phyloP scores from a whole-genome alignment of 2,888 invertebrate genomes.

The Subacronicta megacephala region DNA sequence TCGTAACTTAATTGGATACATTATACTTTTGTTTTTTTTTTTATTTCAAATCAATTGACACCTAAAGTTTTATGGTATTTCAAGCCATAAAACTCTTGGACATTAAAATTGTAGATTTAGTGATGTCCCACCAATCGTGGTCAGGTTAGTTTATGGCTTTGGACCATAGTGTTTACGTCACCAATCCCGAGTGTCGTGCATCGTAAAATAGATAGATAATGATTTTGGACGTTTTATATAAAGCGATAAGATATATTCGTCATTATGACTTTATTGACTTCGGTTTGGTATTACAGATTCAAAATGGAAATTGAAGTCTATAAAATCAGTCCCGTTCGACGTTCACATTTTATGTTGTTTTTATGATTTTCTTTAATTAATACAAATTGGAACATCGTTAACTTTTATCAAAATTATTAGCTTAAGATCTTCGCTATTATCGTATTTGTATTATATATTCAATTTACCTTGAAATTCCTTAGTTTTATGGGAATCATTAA shows the following conservation, averaged over 20 bases:
- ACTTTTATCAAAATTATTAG: slow-evolving; percentile 38
- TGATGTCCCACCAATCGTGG: slow-evolving; percentile 77
- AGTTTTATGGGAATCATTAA: background rate
- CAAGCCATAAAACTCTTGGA: slow-evolving; percentile 69
- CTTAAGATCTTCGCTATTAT: slow-evolving; percentile 15
- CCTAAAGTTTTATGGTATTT: slow-evolving; percentile 79
- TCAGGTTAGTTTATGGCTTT: slow-evolving; percentile 73
- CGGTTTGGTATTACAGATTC: slow-evolving; percentile 21
- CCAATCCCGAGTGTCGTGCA: slow-evolving; percentile 77
- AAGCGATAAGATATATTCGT: slow-evolving; percentile 51
- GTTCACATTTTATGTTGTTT: slow-evolving; percentile 21
- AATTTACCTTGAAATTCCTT: slow-evolving; percentile 2
- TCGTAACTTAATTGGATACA: slow-evolving; percentile 59
- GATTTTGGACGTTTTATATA: slow-evolving; percentile 60
- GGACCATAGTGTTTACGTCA: slow-evolving; percentile 72
- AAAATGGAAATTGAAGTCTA: slow-evolving; percentile 4
- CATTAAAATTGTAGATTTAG: slow-evolving; percentile 81
- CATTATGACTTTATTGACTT: slow-evolving; percentile 50
- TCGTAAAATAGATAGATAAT: slow-evolving; percentile 84
- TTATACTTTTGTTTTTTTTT: slow-evolving; percentile 51
- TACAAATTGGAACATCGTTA: slow-evolving; percentile 41
- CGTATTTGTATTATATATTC: background rate
- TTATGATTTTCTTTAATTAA: slow-evolving; percentile 37
- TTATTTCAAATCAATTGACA: slow-evolving; percentile 79
- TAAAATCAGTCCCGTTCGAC: slow-evolving; percentile 20